Base-by-base conservation (phyloP, 2,797 vertebrate genomes). In the Acrocephalus scirpaceus region DNA sequence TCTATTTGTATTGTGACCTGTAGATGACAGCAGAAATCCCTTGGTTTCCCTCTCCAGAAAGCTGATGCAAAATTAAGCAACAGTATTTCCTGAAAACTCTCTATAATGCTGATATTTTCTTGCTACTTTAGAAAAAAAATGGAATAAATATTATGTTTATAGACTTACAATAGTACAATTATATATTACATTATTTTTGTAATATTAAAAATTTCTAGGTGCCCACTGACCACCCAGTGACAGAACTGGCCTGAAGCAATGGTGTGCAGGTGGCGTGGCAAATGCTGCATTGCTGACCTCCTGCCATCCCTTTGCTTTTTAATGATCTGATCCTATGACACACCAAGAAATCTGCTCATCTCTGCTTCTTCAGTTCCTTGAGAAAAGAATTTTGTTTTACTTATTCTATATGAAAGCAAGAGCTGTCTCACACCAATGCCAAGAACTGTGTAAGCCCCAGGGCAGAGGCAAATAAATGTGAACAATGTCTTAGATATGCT, bases 1-100 rank as follows among this genome's bases (percentile, higher is more conserved):
- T 64, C 70, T 80, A 9, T 67, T 72, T 83, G 56, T 56, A 21
- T 48, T 65, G 34, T 91, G 77, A 96, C 88, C 90, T 95, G 77
- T 66, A 67, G 64, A 81, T 82, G 73, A 95, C 83, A 94, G 70
- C 73, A 90, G 79, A 95, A 90, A 88, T 88, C 45, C 76, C 74
- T 80, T 79, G 53, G 45, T 82, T 34, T 60, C 32, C 16, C 27
- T 73, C 29, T 82, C 16, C 51, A 86, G 27, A 2, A 6, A 88
- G 26, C 16, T 64, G 71, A 53, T 27, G 75, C 48, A 88, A 92
- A 91, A 86, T 44, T 22, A n/a, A 60, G 45, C 53, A 40, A 74
- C 69, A 87, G 32, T 40, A 60, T 88, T 91, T 84, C 40, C 30
- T 67, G 48, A 78, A 86, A 88, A 57, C 14, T 36, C 72, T 53